A percentile compares a stretch with the other conserved stretches of the same genome.
Conservation (phyloP, 2,888 invertebrate genomes). For the Lasioglossum figueresi region DNA sequence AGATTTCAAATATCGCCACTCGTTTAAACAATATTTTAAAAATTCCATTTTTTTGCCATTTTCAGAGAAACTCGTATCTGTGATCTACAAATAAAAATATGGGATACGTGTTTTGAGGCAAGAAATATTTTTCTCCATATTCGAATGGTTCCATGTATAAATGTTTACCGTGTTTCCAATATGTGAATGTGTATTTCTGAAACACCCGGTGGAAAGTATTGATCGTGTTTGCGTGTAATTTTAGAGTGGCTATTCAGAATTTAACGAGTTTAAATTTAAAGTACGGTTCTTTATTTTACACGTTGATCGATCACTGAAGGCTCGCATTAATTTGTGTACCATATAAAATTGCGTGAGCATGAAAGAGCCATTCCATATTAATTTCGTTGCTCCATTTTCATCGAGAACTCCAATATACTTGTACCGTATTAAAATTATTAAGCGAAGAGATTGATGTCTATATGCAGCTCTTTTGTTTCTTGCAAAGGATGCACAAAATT, state of each 20-base stretch:
- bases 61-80: too few relatives aligned
- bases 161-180: not conserved
- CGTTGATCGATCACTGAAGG: not conserved
- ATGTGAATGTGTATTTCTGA: not conserved
- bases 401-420: not conserved
- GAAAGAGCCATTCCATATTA: not conserved
- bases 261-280: not conserved
- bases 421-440: not conserved
- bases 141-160: too few relatives aligned
- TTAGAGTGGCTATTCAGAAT: not conserved
- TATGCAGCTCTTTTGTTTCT: not conserved
- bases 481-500: too few relatives aligned
- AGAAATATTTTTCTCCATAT: too few relatives aligned
- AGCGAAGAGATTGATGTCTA: not conserved
- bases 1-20: too few relatives aligned
- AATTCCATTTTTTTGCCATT: too few relatives aligned
- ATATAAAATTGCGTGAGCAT: not conserved
- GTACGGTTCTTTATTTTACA: not conserved
- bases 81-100: too few relatives aligned
- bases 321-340: not conserved
- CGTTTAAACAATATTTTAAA: too few relatives aligned
- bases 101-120: too few relatives aligned
- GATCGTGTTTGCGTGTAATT: not conserved
- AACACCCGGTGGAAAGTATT: not conserved
- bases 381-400: not conserved